A percentile compares a stretch with the other conserved stretches of the same genome.
Evolutionary conservation across 2,888 invertebrate genomes (phyloP).

Genomic region (Chymomyza procnemis): DNA sequence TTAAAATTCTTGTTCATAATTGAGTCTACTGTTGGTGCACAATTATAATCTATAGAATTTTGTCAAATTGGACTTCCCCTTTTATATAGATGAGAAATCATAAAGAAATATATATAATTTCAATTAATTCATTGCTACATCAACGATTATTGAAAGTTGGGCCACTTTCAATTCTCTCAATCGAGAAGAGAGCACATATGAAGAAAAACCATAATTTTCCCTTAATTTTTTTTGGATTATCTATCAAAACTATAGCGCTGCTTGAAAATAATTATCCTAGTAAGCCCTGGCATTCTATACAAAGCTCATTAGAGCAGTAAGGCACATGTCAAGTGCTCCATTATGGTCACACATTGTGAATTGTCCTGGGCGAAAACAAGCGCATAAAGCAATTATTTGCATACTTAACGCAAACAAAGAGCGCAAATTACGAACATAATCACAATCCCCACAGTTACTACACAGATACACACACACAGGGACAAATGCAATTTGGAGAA

Average conservation of each 20-base stretch:
- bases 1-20: too few relatives aligned
- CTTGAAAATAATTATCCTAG: background rate
- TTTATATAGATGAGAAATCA: too few relatives aligned
- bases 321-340: slow-evolving; percentile 35
- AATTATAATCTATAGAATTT: too few relatives aligned
- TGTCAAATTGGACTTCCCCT: too few relatives aligned
- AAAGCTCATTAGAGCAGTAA: slow-evolving; percentile 51
- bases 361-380: slow-evolving; percentile 37
- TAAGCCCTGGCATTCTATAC: background rate
- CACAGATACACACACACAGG: background rate
- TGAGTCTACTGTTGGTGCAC: too few relatives aligned
- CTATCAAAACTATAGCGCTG: background rate
- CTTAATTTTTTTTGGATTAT: too few relatives aligned
- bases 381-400: slow-evolving; percentile 66
- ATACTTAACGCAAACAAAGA: slow-evolving; percentile 54
- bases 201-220: too few relatives aligned
- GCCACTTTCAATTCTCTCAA: too few relatives aligned
- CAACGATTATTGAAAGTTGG: too few relatives aligned
- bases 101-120: too few relatives aligned
- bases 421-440: slow-evolving; percentile 54
- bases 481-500: background rate
- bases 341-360: slow-evolving; percentile 35
- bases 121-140: too few relatives aligned
- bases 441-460: slow-evolving; percentile 3
- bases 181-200: too few relatives aligned